Conservation (phyloP, 2,888 invertebrate genomes). For the Aquatica leii region DNA sequence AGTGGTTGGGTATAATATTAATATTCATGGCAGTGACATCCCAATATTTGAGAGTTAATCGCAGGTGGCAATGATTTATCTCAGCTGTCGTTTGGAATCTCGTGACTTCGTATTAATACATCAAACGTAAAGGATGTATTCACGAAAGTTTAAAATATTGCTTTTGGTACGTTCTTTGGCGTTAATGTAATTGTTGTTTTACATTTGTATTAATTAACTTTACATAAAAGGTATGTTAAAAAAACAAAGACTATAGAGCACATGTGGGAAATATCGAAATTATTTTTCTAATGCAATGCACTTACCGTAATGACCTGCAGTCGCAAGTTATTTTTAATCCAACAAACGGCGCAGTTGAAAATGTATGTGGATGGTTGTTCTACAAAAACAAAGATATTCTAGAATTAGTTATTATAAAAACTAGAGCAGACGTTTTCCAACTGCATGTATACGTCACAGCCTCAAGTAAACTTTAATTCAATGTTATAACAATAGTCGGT, state of each 20-base stretch:
- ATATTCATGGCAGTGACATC: constrained; percentile 57
- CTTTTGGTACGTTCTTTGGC: constrained; percentile 25
- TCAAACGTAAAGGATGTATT: constrained; percentile 46
- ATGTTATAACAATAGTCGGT: no score
- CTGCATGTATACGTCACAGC: neutral
- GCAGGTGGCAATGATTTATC: constrained; percentile 57
- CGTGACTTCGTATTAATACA: constrained; percentile 54
- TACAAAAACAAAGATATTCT: constrained; percentile 1
- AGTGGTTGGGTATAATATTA: constrained; percentile 50
- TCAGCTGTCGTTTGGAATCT: constrained; percentile 50
- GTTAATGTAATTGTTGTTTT: constrained; percentile 19
- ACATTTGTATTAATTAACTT: neutral
- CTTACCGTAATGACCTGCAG: constrained; percentile 12
- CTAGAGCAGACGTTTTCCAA: constrained; percentile 1
- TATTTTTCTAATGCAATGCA: constrained; percentile 12
- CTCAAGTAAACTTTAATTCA: no score
- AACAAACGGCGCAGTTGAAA: neutral
- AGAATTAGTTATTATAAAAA: neutral
- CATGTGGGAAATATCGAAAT: constrained; percentile 9
- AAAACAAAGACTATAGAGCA: neutral
- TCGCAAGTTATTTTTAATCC: constrained; percentile 5
- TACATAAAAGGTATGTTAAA: neutral
- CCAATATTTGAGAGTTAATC: constrained; percentile 57
- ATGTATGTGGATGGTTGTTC: constrained; percentile 1
- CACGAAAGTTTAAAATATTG: constrained; percentile 43